Percentiles rank a stretch among this genome's conserved stretches.
Evolutionary conservation across 2,113 vertebrate genomes (phyloP).

Genomic region (Chionis minor): DNA sequence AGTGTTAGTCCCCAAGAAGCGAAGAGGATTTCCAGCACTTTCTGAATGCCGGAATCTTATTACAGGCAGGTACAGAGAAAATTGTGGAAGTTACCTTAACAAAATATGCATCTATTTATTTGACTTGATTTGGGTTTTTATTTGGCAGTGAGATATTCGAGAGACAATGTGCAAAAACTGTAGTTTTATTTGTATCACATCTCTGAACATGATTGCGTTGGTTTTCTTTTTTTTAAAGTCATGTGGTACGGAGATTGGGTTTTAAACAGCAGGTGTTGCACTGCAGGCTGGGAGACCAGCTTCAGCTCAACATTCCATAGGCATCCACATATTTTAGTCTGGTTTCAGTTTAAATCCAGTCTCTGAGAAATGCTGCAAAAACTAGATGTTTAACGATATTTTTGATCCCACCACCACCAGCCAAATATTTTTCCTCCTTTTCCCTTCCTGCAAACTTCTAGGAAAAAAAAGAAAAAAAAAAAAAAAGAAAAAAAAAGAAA

Average conservation of each 20-base stretch:
- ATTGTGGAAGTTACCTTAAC: conserved; percentile 84
- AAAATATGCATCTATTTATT: conserved; percentile 93
- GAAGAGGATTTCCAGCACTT: conserved; percentile 69
- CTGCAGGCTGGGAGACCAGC: conserved; percentile 48
- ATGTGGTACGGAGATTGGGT: conserved; percentile 47
- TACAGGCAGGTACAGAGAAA: conserved; percentile 76
- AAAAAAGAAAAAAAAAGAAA: conserved; percentile 6
- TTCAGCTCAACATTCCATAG: conserved; percentile 79
- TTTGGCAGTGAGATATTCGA: conserved; percentile 70
- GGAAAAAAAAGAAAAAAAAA: conserved; percentile 36
- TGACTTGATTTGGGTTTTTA: conserved; percentile 81
- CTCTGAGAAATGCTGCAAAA: conserved; percentile 79
- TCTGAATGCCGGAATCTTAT: conserved; percentile 65
- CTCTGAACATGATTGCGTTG: conserved; percentile 61
- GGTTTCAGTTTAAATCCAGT: conserved; percentile 74
- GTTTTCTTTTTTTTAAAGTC: neutral
- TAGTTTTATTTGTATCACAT: conserved; percentile 71
- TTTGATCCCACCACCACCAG: conserved; percentile 65
- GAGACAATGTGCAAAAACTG: conserved; percentile 72
- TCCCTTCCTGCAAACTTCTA: conserved; percentile 67
- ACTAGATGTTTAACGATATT: conserved; percentile 68
- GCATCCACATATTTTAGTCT: conserved; percentile 62
- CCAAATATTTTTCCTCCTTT: conserved; percentile 67
- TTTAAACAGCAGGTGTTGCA: conserved; percentile 56
- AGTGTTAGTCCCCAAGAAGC: conserved; percentile 70